Base-by-base conservation (phyloP, 1,140 invertebrate genomes). In the Bombus picipes region DNA sequence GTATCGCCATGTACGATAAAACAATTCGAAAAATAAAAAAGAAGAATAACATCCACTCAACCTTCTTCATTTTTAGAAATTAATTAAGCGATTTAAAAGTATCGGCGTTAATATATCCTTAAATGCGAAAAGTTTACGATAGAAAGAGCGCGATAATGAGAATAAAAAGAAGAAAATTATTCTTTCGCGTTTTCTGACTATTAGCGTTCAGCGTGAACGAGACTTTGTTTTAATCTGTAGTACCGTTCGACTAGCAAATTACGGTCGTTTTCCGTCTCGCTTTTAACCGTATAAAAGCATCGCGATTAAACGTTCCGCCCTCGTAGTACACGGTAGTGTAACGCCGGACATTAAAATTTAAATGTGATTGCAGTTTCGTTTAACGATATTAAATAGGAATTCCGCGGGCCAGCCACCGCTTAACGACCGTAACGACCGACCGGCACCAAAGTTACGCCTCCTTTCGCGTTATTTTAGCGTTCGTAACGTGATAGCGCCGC, bases 381-480 rank as follows among this genome's bases (percentile, higher is more conserved):
- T 79, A 84, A 84, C 83, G 76, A 85, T 80, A 80, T 85, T 85
- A 85, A 85, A 85, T 39, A 73, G 53, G 77, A 85, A 85, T 85
- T 71, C 83, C 66, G n/a, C 13, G 76, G 59, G 6, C 13, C 39
- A 32, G 47, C 47, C 53, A 68, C 66, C 53, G 76, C 10, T 59
- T 80, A 84, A 84, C 66, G 83, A 79, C 53, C 83, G 39, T 71
- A 79, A 84, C 83, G 66, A 62, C 65, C 53, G 39, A 39, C 18
- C 22, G 13, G 28, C 9, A 57, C 70, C 39, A 66, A 82, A 32
- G 25, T 62, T 32, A 15, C 81, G 81, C 37, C 75, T 77, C 66
- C 66, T 43, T 79, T 41, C 66, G n/a, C 53, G 9, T 79, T 70
- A 47, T 79, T 84, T 83, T 77, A 83, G 13, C 47, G 4, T 43